These are phyloP conservation scores for Lasioglossum zephyrum DNA, from an alignment of 2,888 invertebrate genomes.

Conservation along the genomic window DNA sequence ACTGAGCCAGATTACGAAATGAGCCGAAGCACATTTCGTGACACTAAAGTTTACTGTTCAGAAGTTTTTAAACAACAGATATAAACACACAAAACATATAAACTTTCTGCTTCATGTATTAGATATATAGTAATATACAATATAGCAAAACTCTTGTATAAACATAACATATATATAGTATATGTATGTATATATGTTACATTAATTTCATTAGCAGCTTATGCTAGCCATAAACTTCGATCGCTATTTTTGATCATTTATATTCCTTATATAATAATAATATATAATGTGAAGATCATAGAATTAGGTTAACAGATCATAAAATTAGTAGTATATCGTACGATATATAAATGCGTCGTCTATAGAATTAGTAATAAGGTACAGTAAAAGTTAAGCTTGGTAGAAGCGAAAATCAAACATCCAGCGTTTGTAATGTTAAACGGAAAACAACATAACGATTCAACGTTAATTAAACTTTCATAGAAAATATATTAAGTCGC, in stretches of 20 bases:
- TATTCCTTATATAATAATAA: conserved; percentile 15
- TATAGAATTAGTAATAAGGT: conserved; percentile 31
- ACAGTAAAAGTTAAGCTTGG: conserved; percentile 1
- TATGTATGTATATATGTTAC: conserved; percentile 6
- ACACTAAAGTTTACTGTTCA: neutral
- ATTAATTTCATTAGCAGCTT: conserved; percentile 41
- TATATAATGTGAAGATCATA: conserved; percentile 19
- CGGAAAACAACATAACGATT: neutral
- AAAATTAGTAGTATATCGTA: conserved; percentile 30
- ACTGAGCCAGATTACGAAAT: neutral
- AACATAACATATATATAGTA: conserved; percentile 69
- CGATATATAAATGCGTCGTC: conserved; percentile 46
- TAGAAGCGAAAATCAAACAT: conserved; percentile 22
- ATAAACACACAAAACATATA: conserved; percentile 29
- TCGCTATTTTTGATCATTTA: conserved; percentile 14
- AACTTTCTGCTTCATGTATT: conserved; percentile 21
- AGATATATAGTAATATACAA: conserved; percentile 64
- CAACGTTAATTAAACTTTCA: neutral
- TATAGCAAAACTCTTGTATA: conserved; percentile 76
- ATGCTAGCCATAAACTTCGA: conserved; percentile 27
- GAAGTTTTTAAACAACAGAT: neutral
- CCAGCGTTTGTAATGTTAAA: conserved; percentile 7
- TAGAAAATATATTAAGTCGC: conserved; percentile 3
- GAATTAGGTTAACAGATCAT: neutral
- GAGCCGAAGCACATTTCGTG: neutral